These are phyloP conservation scores for Mastomys coucha DNA, from an alignment of 2,113 vertebrate genomes.

Conservation along the genomic window DNA sequence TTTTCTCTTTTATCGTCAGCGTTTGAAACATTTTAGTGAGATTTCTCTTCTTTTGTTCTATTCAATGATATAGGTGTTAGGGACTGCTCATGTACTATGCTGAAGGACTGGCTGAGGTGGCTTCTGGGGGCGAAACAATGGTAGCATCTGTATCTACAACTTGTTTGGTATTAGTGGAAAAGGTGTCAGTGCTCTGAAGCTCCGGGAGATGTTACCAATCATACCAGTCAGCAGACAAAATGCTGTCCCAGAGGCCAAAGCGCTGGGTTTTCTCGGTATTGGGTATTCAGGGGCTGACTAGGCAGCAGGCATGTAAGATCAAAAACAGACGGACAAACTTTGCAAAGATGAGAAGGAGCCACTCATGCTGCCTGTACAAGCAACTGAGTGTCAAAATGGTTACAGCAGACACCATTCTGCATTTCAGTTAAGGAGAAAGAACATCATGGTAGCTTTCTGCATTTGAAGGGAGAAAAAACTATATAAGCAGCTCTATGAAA, in stretches of 20 bases:
- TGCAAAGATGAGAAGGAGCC: conserved; percentile 69
- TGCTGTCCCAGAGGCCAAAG: background rate
- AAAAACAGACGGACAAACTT: conserved; percentile 49
- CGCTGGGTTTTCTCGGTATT: background rate
- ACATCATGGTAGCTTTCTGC: conserved; percentile 85
- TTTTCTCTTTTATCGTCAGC: background rate
- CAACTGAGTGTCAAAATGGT: conserved; percentile 76
- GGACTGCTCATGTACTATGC: background rate
- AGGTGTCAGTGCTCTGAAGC: background rate
- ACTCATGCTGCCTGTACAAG: background rate
- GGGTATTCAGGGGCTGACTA: background rate
- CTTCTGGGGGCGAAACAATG: background rate
- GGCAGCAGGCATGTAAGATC: conserved; percentile 48
- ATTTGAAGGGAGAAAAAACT: conserved; percentile 77
- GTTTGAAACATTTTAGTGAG: background rate
- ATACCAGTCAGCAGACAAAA: background rate
- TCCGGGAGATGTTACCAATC: too few species aligned
- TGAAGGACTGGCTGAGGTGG: background rate
- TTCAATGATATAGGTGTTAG: background rate
- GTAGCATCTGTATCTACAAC: background rate
- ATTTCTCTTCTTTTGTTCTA: background rate
- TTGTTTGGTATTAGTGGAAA: background rate
- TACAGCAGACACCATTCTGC: conserved; percentile 78
- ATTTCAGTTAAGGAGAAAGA: conserved; percentile 82
- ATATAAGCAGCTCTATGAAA: conserved; percentile 76